Evolutionary conservation across 1,140 invertebrate genomes (phyloP), one percentile per base, ranked within the genome.

Genomic region (Heliconius congener): DNA sequence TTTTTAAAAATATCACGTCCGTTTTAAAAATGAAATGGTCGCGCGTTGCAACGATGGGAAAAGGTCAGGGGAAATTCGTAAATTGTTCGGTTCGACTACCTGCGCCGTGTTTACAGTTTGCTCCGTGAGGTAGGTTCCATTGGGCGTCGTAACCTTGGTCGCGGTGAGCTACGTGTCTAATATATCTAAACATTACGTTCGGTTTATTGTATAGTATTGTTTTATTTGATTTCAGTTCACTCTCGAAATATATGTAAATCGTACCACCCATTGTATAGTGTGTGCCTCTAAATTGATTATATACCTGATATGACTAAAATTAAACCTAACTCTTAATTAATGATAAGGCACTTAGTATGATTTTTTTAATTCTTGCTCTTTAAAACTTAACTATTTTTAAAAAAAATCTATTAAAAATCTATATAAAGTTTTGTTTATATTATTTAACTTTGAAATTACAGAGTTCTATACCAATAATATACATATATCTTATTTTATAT

Each of bases 1-100:
- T 89, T 90, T 90, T 89, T 89, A 90, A 87, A 90, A 90, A 90
- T 90, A 91, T 80, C 80, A 77, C 79, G 80, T 72, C 74, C 75
- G 83, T 82, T 86, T 86, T 86, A 82, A 86, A 89, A 86, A 83
- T 79, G 81, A 84, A 85, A 77, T 75, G 77, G 83, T 52, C 73
- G 82, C 82, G 79, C 74, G 80, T 73, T 78, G 82, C 83, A 82
- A 6, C 46, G 46, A 73, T 71, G 79, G 70, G 84, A 78, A 88
- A 90, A 91, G 90, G 90, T 90, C 88, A 89, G 84, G 87, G 86
- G 79, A 80, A 83, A 74, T 78, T 77, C 30, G 37, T n/a, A n/a
- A 30, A 2, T 13, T 11, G 23, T 66, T 13, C 13, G 11, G 27
- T 27, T 16, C 27, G 60, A 60, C 27, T 27, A 66, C 60, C 60